Percentiles rank a stretch among this genome's conserved stretches.
Evolutionary conservation across 2,888 invertebrate genomes (phyloP).

Genomic region (Timema cristinae): DNA sequence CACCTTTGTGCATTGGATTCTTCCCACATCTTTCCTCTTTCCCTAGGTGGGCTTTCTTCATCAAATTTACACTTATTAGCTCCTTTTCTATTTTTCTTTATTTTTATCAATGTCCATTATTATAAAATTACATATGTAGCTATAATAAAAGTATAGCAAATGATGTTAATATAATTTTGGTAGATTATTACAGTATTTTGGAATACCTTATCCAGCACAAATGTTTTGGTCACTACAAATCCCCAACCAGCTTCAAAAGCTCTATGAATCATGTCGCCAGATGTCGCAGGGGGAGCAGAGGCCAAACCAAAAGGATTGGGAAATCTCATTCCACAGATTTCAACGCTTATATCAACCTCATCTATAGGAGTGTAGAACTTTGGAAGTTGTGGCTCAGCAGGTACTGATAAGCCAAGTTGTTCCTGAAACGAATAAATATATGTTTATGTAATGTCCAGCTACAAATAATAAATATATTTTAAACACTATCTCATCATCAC

Average conservation of each 20-base stretch:
- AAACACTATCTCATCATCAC: too few relatives aligned
- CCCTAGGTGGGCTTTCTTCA: too few relatives aligned
- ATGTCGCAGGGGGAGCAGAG: slow-evolving; percentile 94
- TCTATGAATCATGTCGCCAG: slow-evolving; percentile 89
- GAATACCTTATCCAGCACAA: slow-evolving; percentile 82
- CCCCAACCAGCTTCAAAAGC: slow-evolving; percentile 97
- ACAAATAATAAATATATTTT: too few relatives aligned
- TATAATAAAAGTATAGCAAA: too few relatives aligned
- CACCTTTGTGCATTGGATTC: too few relatives aligned
- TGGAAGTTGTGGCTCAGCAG: slow-evolving; percentile 70
- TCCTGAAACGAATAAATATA: slow-evolving; percentile 43
- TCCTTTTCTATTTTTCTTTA: too few relatives aligned
- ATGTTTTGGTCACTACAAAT: slow-evolving; percentile 97
- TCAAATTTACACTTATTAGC: too few relatives aligned
- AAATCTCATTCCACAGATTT: slow-evolving; percentile 89
- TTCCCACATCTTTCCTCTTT: too few relatives aligned
- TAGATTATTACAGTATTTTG: too few relatives aligned
- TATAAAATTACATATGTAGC: too few relatives aligned
- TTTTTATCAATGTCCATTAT: too few relatives aligned
- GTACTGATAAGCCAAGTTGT: slow-evolving; percentile 52
- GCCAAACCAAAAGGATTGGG: slow-evolving; percentile 97
- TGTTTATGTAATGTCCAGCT: neutral
- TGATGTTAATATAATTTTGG: too few relatives aligned
- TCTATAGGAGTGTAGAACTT: slow-evolving; percentile 92
- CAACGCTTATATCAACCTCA: slow-evolving; percentile 87